Evolutionary conservation across 2,888 invertebrate species (phyloP), one percentile per base, ranked within the genome.

Genomic region (Andrena dorsata): DNA sequence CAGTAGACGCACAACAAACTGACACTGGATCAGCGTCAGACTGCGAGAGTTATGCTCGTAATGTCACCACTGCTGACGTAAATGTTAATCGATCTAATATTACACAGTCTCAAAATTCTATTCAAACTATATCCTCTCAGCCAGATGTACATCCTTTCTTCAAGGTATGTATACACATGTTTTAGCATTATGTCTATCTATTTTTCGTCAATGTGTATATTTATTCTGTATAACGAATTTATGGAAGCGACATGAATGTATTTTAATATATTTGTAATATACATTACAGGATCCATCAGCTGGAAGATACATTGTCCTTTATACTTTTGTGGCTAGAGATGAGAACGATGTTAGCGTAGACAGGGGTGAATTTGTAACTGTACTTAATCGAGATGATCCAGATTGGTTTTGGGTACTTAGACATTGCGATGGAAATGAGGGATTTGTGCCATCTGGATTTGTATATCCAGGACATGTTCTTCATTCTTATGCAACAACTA

Each of bases 401-500:
- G 98, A 98, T 94, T 99, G 99, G 99, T 98, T 97, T 94, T 99
- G 98, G 98, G 98, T 99, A 71, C 97, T 98, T 53, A 95, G 98
- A 87, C 93, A 94, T 82, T 97, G 97, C 88, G 98, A 98, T 92
- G 98, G 98, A 0, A 98, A 98, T 90, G 98, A 99, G 94, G 99
- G 99, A 0, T 99, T 99, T 93, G 98, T 99, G 70, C 99, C 99
- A 0, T 97, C 98, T 7, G 98, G 98, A 30, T 98, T 98, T 92
- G 98, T 98, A 0, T 98, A 98, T 94, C 98, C 98, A 0, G 98
- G 94, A 13, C 94, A 94, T 73, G 93, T 93, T 51, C 90, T 94
- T 30, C 93, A 94, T 80, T 94, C 94, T 16, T 93, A 94, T 69
- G 91, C 93, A 8, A 91, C 93, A 16, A 92, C 93, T 7, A 90